phyloP scores from a whole-genome alignment of 2,113 vertebrate genomes.

The Psephotus haematonotus region DNA sequence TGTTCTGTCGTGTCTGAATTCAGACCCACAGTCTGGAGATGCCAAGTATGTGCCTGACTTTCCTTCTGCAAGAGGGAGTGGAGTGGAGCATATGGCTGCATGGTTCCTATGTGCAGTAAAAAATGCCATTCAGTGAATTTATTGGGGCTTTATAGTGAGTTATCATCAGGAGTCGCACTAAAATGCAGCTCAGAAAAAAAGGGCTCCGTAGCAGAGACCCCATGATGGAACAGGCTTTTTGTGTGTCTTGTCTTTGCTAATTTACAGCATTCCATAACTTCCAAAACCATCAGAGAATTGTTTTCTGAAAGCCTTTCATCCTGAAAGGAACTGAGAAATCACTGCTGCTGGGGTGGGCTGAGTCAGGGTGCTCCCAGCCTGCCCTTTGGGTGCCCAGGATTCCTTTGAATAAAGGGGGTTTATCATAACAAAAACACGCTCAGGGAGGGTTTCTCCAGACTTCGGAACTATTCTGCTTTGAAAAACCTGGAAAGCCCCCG shows the following conservation, averaged over 20 bases:
- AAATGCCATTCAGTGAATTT: conserved; percentile 34
- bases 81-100: conserved; percentile 40
- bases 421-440: background rate
- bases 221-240: background rate
- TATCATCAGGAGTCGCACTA: conserved; percentile 21
- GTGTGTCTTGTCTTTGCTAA: background rate
- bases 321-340: background rate
- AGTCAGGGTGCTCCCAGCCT: background rate
- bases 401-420: background rate
- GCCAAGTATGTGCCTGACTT: conserved; percentile 53
- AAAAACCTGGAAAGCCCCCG: conserved; percentile 4
- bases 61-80: background rate
- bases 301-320: conserved; percentile 13
- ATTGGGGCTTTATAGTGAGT: conserved; percentile 37
- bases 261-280: conserved; percentile 3
- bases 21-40: conserved; percentile 1
- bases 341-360: background rate
- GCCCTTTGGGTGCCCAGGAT: background rate
- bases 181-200: background rate
- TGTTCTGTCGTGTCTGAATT: conserved; percentile 53
- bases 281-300: background rate
- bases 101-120: background rate
- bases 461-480: background rate
- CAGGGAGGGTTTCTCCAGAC: background rate
- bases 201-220: background rate